Conservation (phyloP, 2,113 vertebrate genomes). For the Brachirus orientalis region DNA sequence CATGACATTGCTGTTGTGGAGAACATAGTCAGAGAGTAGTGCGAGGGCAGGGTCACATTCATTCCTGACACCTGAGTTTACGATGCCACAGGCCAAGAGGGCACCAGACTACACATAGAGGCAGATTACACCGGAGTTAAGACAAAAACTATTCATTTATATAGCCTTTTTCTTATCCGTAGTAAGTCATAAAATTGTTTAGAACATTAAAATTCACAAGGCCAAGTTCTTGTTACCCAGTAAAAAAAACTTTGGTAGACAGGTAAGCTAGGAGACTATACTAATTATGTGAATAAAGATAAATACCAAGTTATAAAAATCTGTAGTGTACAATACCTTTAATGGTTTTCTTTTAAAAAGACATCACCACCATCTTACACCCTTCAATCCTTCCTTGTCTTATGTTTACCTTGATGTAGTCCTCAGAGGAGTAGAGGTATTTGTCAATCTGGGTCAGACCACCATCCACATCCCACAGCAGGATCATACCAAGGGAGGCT, state of each 20-base stretch:
- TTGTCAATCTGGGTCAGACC: conserved; percentile 98
- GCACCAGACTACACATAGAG: conserved; percentile 88
- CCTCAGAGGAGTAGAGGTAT: conserved; percentile 97
- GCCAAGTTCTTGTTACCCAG: too few species aligned
- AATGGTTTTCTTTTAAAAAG: too few species aligned
- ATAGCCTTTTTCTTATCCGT: neutral
- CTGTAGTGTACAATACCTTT: too few species aligned
- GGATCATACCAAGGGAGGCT: conserved; percentile 94
- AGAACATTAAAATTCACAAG: too few species aligned
- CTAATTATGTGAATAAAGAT: too few species aligned
- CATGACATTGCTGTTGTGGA: conserved; percentile 98
- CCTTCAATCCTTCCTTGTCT: too few species aligned
- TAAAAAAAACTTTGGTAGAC: neutral
- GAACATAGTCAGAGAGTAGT: conserved; percentile 95
- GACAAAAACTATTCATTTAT: neutral
- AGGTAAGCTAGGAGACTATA: neutral
- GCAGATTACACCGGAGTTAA: neutral
- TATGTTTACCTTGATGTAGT: conserved; percentile 94
- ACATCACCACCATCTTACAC: too few species aligned
- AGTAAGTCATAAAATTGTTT: neutral
- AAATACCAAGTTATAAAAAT: too few species aligned
- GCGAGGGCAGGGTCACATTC: conserved; percentile 97
- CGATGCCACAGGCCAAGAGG: conserved; percentile 95
- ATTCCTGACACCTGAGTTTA: conserved; percentile 97
- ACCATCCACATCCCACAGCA: conserved; percentile 97